phyloP scores from a whole-genome alignment of 2,888 invertebrate genomes.

The Cheilosia urbana region DNA sequence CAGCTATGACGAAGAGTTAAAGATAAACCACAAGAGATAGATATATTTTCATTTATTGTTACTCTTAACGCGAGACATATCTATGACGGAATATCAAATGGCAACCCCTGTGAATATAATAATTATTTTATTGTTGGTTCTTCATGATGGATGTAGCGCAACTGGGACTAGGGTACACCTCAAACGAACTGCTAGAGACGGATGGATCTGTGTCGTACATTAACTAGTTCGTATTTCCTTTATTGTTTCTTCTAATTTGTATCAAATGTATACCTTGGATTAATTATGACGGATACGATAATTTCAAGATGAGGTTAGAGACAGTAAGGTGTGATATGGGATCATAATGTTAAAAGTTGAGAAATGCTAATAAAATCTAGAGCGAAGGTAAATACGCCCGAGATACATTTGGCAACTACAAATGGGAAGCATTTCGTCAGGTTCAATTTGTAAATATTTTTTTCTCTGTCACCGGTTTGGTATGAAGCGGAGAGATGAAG shows the following conservation, averaged over 20 bases:
- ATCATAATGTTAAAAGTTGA: slow-evolving; percentile 26
- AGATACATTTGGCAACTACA: background rate
- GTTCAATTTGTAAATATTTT: background rate
- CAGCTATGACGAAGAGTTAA: background rate
- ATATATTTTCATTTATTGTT: background rate
- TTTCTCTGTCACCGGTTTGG: background rate
- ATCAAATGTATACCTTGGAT: slow-evolving; percentile 48
- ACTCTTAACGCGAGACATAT: background rate
- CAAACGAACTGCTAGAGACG: background rate
- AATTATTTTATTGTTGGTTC: slow-evolving; percentile 41
- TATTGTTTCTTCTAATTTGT: slow-evolving; percentile 52
- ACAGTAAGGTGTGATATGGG: slow-evolving; percentile 47
- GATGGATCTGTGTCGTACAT: slow-evolving; percentile 20
- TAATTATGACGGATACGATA: slow-evolving; percentile 69
- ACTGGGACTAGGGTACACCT: background rate
- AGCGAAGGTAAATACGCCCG: slow-evolving; percentile 22
- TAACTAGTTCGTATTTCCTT: slow-evolving; percentile 53
- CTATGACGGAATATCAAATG: slow-evolving; percentile 32
- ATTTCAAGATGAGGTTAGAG: slow-evolving; percentile 65
- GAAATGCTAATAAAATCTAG: slow-evolving; percentile 52
- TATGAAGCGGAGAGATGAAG: slow-evolving; percentile 6
- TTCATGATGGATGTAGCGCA: slow-evolving; percentile 20
- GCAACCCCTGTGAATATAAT: slow-evolving; percentile 7
- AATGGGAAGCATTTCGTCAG: slow-evolving; percentile 8
- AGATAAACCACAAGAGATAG: slow-evolving; percentile 23